A percentile compares a stretch with the other conserved stretches of the same genome.
Evolutionary conservation across 2,797 vertebrate species (phyloP).

Genomic region (Muscicapa striata): DNA sequence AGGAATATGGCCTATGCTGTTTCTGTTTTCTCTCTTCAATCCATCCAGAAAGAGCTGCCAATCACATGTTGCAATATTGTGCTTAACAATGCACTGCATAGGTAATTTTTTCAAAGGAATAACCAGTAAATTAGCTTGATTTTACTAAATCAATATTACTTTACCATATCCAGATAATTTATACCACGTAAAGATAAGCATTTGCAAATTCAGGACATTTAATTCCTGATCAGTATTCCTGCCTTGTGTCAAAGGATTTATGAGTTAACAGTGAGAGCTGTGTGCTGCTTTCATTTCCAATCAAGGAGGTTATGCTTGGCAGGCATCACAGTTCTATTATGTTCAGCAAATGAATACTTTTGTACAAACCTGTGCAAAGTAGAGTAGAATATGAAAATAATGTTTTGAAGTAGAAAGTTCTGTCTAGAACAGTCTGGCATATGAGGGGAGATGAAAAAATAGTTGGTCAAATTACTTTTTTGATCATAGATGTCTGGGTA

Average conservation of each 20-base stretch:
- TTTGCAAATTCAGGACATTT: background rate
- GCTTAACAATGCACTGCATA: background rate
- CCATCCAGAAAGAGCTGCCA: background rate
- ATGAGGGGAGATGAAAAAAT: background rate
- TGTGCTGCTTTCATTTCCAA: conserved; percentile 2
- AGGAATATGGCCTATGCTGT: background rate
- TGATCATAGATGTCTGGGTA: background rate
- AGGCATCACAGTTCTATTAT: background rate
- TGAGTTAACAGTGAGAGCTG: background rate
- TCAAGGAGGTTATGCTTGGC: conserved; percentile 26
- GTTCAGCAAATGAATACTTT: conserved; percentile 11
- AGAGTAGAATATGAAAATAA: background rate
- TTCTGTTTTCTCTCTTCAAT: background rate
- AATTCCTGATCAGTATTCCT: background rate
- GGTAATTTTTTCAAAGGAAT: background rate
- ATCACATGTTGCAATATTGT: background rate
- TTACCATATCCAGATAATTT: background rate
- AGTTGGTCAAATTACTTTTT: background rate
- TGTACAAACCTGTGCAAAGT: background rate
- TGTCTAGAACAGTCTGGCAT: background rate
- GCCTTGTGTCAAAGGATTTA: background rate
- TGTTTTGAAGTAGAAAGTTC: background rate
- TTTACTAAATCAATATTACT: background rate
- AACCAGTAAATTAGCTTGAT: background rate
- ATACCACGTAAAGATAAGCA: background rate